These are phyloP conservation scores for Scolopax mira DNA, from an alignment of 2,113 vertebrate genomes.

Conservation along the genomic window DNA sequence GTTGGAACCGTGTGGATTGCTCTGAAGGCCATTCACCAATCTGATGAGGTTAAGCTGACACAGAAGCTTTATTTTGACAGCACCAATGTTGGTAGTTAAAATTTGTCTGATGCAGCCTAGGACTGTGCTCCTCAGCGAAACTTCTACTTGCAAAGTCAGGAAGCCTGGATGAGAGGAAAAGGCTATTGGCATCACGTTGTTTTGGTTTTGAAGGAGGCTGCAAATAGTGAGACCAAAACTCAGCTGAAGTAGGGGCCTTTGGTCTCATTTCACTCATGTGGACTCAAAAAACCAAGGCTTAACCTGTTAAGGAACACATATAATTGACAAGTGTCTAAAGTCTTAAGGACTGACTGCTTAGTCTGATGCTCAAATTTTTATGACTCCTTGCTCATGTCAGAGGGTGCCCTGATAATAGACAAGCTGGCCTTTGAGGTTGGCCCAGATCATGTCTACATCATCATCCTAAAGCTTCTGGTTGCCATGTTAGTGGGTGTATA, in stretches of 20 bases:
- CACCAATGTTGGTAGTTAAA: not conserved
- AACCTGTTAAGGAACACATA: not conserved
- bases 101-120: not conserved
- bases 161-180: not conserved
- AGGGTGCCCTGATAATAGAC: not conserved
- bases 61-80: not conserved
- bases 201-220: not conserved
- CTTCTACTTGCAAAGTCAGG: not conserved
- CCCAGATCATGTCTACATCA: not conserved
- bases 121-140: not conserved
- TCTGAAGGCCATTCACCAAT: conserved; percentile 86
- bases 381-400: not conserved
- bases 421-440: not conserved
- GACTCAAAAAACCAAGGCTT: not conserved
- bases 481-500: not conserved
- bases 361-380: not conserved
- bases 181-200: not conserved
- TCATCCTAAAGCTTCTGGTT: not conserved
- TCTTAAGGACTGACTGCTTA: not conserved
- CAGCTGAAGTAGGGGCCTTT: not conserved
- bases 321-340: not conserved
- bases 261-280: not conserved
- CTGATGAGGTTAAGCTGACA: conserved; percentile 84
- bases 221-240: not conserved
- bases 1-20: conserved; percentile 94